Base-by-base conservation (phyloP, 2,888 invertebrate species). In the Gnatocerus cornutus region DNA sequence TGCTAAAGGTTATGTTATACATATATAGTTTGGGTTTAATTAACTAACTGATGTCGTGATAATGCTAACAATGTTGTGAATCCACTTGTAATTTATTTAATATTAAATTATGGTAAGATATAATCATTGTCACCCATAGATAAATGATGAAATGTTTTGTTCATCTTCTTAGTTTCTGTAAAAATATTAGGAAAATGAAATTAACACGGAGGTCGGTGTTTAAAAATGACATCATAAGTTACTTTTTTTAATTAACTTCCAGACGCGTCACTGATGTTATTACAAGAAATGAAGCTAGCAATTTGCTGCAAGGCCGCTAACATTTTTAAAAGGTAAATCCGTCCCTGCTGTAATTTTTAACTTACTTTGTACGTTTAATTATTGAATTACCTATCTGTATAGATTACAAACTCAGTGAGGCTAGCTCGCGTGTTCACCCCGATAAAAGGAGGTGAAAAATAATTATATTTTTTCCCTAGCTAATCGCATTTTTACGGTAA, bases 391-490 rank as follows among this genome's bases (percentile, higher is more conserved):
- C 71, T 72, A 68, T 72, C 72, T 74, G 56, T 71, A 69, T 72
- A 66, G 69, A 71, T 72, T 73, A 69, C 71, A 52, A 65, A 61
- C 48, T 58, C 55, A 68, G 64, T 69, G 62, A 68, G 65, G 52
- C 58, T 52, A 39, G 43, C 46, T 72, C 63, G 74, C 71, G 74
- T 74, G 72, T 39, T 48, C 43, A 41, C 53, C 59, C 46, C 72
- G 72, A 76, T 74, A 73, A 73, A 71, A 64, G 69, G 45, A 69
- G 69, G 74, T 71, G 68, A 72, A 76, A 75, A 75, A 76, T 76
- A 76, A 76, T 76, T 75, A 75, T 69, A 69, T 70, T 74, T 74
- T 69, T 65, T 45, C 56, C 71, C 63, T 29, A 67, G 61, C 59
- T 73, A 75, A 74, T 73, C 67, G 73, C 71, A 71, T 69, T 73